A percentile compares a stretch with the other conserved stretches of the same genome.
Evolutionary conservation across 2,888 invertebrate species (phyloP).

Genomic region (Plagodis pulveraria): DNA sequence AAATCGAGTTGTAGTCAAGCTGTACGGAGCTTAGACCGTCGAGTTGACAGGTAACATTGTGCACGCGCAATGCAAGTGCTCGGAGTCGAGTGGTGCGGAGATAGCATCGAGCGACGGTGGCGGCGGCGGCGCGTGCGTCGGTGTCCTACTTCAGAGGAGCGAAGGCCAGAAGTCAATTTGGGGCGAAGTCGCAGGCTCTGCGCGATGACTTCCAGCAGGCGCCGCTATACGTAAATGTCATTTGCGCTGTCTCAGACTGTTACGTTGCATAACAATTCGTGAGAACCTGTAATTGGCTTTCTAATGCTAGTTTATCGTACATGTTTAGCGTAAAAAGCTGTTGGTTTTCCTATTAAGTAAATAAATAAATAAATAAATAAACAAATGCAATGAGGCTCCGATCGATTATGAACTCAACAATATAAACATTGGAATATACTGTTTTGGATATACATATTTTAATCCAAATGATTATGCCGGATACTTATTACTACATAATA

Average conservation of each 20-base stretch:
- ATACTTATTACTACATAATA: too few relatives aligned
- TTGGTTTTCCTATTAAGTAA: too few relatives aligned
- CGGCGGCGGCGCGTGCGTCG: conserved; percentile 45
- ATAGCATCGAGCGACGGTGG: conserved; percentile 38
- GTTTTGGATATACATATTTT: too few relatives aligned
- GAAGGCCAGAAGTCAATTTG: conserved; percentile 74
- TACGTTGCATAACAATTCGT: conserved; percentile 64
- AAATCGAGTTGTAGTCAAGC: conserved; percentile 33
- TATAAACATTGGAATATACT: background rate
- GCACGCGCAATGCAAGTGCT: conserved; percentile 47
- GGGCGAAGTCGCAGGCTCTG: conserved; percentile 64
- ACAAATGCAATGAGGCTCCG: conserved; percentile 35
- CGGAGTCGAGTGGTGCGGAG: conserved; percentile 44
- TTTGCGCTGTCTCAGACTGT: conserved; percentile 60
- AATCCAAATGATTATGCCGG: too few relatives aligned
- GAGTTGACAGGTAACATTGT: conserved; percentile 46
- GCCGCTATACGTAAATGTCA: conserved; percentile 66
- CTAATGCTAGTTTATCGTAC: too few relatives aligned
- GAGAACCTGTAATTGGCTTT: too few relatives aligned
- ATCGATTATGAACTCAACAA: conserved; percentile 38
- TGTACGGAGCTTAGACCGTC: conserved; percentile 21
- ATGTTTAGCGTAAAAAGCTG: too few relatives aligned
- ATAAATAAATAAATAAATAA: too few relatives aligned
- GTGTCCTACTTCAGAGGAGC: conserved; percentile 62
- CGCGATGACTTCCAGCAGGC: conserved; percentile 57